phyloP scores from a whole-genome alignment of 2,888 invertebrate species.

The Nomada flava region DNA sequence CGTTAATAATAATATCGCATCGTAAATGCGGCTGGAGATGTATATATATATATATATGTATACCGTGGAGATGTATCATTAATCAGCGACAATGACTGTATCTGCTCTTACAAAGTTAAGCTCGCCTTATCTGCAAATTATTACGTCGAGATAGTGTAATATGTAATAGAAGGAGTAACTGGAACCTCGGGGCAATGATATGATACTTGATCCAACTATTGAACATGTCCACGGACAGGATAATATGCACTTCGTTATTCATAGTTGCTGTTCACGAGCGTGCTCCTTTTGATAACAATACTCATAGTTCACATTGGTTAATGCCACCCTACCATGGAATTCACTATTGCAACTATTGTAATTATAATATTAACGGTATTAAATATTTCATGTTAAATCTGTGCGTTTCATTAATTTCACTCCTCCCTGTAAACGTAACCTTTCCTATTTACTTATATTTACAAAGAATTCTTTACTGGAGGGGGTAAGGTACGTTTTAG shows the following conservation, averaged over 20 bases:
- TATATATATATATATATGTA: neutral
- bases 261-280: constrained; percentile 9
- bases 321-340: neutral
- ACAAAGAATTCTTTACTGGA: no score
- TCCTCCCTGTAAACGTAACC: no score
- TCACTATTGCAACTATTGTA: no score
- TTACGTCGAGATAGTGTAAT: constrained; percentile 27
- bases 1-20: constrained; percentile 13
- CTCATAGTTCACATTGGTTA: constrained; percentile 1
- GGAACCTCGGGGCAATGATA: constrained; percentile 47
- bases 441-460: no score
- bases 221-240: constrained; percentile 35
- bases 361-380: no score
- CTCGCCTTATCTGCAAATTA: constrained; percentile 43
- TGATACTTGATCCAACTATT: constrained; percentile 44
- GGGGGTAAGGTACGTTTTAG: no score
- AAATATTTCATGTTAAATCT: no score
- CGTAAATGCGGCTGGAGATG: neutral
- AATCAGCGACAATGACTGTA: constrained; percentile 26
- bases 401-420: no score
- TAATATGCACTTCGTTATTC: constrained; percentile 41
- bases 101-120: constrained; percentile 15
- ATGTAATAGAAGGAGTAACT: constrained; percentile 44
- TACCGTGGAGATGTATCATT: constrained; percentile 10
- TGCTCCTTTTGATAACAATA: constrained; percentile 20